Conservation (phyloP, 2,888 invertebrate genomes). For the Plusia festucae region DNA sequence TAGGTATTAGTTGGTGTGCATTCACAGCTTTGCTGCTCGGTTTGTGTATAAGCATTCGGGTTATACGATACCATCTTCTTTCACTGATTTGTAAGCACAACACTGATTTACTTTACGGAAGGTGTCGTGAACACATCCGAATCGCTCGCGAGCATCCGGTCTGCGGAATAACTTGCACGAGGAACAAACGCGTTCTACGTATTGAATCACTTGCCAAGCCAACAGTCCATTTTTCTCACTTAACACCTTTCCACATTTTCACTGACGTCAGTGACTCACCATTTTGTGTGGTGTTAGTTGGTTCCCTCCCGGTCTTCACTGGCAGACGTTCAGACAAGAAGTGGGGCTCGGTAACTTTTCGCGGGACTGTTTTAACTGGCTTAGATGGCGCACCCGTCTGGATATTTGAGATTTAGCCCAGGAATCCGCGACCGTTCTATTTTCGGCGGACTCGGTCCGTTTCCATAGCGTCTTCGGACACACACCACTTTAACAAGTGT, state of each 20-base stretch:
- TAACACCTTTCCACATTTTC: constrained; percentile 84
- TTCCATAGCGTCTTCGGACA: constrained; percentile 73
- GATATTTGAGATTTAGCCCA: constrained; percentile 91
- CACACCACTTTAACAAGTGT: constrained; percentile 61
- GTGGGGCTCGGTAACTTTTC: constrained; percentile 92
- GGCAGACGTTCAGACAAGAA: constrained; percentile 94
- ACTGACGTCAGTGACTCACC: constrained; percentile 90
- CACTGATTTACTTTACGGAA: constrained; percentile 72
- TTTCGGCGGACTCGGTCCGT: constrained; percentile 82
- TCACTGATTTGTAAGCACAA: constrained; percentile 77
- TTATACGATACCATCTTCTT: constrained; percentile 75
- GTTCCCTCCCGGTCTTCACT: constrained; percentile 92
- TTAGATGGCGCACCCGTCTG: constrained; percentile 92
- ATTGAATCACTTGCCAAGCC: constrained; percentile 74
- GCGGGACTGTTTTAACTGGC: constrained; percentile 92
- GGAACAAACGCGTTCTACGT: constrained; percentile 64
- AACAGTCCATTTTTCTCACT: constrained; percentile 83
- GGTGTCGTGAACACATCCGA: constrained; percentile 60
- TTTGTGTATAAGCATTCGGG: constrained; percentile 63
- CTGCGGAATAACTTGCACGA: constrained; percentile 79
- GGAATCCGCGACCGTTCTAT: constrained; percentile 89
- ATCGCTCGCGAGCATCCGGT: constrained; percentile 80
- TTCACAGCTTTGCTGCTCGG: constrained; percentile 71
- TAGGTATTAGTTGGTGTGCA: constrained; percentile 71
- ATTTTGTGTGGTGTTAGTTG: constrained; percentile 91